Percentiles rank a stretch among this genome's conserved stretches.
phyloP scores from a whole-genome alignment of 2,113 vertebrate species.

The Erythrocercus mccallii region DNA sequence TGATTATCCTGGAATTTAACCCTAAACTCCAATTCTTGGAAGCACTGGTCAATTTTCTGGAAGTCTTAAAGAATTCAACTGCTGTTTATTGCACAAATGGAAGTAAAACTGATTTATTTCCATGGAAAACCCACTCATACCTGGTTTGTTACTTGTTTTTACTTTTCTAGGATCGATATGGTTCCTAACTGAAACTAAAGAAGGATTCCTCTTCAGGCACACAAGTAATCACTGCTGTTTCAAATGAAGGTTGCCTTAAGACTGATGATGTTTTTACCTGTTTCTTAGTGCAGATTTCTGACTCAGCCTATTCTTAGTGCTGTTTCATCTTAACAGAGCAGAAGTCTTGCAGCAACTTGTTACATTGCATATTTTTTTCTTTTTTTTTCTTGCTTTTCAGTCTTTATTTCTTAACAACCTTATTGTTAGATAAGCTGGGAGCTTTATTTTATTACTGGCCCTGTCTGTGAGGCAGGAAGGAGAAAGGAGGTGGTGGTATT shows the following conservation, averaged over 20 bases:
- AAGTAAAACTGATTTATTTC: not conserved
- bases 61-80: not conserved
- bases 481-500: not conserved
- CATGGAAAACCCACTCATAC: not conserved
- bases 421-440: not conserved
- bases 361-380: not conserved
- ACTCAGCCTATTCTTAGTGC: not conserved
- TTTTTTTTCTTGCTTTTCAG: not conserved
- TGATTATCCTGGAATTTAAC: not conserved
- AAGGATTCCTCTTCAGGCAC: not conserved
- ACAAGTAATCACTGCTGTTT: not conserved
- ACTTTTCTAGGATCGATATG: conserved; percentile 72
- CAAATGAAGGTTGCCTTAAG: conserved; percentile 29
- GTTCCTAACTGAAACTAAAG: conserved; percentile 59
- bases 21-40: not conserved
- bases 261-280: not conserved
- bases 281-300: not conserved
- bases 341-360: not conserved
- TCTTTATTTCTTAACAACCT: not conserved
- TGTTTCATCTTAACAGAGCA: not conserved
- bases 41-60: not conserved
- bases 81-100: not conserved
- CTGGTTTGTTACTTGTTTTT: not conserved
- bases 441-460: not conserved
- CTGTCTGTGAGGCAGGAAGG: not conserved